phyloP scores from a whole-genome alignment of 2,888 invertebrate species.

The Beris chalybata region DNA sequence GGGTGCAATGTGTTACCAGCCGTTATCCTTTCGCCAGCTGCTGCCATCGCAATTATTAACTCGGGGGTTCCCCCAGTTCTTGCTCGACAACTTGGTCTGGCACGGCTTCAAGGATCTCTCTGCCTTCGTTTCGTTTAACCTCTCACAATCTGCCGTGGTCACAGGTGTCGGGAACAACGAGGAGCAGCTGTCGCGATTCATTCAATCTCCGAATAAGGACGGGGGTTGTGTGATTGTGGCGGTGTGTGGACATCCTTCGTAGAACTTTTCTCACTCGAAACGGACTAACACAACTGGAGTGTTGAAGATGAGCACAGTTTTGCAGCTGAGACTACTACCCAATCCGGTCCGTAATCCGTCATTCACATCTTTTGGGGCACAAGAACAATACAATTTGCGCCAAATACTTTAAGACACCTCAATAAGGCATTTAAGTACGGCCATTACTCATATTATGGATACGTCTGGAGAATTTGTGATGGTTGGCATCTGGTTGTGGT shows the following conservation, averaged over 20 bases:
- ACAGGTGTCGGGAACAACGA: conserved; percentile 41
- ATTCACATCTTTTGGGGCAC: not conserved
- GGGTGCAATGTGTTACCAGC: conserved; percentile 11
- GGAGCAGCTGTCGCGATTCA: conserved; percentile 39
- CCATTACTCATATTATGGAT: conserved; percentile 34
- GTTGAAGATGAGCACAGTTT: conserved; percentile 13
- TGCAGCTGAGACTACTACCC: conserved; percentile 30
- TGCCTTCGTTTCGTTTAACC: conserved; percentile 26
- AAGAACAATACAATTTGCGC: not conserved
- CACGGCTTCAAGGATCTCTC: not conserved
- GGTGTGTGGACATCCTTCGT: conserved; percentile 14
- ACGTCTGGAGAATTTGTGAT: not conserved
- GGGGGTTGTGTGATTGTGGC: conserved; percentile 25
- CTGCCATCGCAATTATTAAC: conserved; percentile 17
- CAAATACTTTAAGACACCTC: conserved; percentile 35
- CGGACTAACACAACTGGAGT: conserved; percentile 2
- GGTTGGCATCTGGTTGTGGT: too few species aligned
- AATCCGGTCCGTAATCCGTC: conserved; percentile 9
- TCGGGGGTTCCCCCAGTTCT: not conserved
- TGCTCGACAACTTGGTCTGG: not conserved
- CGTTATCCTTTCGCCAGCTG: conserved; percentile 28
- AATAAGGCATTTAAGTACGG: conserved; percentile 34
- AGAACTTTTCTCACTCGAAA: conserved; percentile 15
- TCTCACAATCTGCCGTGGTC: conserved; percentile 38
- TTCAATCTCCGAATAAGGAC: conserved; percentile 35